Base-by-base conservation (phyloP, 2,888 invertebrate species). In the Dromius quadrimaculatus region DNA sequence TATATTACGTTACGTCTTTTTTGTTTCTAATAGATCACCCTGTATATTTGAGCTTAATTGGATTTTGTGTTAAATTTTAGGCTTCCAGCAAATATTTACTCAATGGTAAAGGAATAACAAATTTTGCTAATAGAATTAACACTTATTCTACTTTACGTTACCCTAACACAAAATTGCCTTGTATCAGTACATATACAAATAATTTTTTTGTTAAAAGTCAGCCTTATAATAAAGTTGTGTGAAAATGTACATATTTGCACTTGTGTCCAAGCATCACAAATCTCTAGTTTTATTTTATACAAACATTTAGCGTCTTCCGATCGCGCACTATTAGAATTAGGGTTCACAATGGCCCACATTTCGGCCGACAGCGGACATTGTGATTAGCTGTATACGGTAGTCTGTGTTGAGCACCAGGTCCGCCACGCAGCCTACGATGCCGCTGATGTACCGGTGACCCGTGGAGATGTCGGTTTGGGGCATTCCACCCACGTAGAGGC, bases 401-500 rank as follows among this genome's bases (percentile, higher is more conserved):
- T 89, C 88, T 23, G 86, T 84, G 73, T 87, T 88, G 45, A 90
- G 81, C 54, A 86, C 86, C 72, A 90, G 79, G 78, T 89, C 87
- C 34, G 87, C 86, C 71, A 90, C 84, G 80, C 90, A 90, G 62
- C 89, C 90, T 54, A 82, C 81, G 72, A 88, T 84, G 45, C 89
- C 89, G 72, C 81, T 81, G 65, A 80, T 81, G 79, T 87, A 88
- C 76, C 85, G 84, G 68, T 82, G 81, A 45, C 81, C 80, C 4
- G 82, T 80, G 45, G 76, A 77, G 19, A 79, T 74, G 5, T 78
- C 76, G 54, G 80, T 77, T 74, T 81, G 80, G 70, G 81, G 81
- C 78, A 81, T 81, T 23, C 82, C 83, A 17, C 97, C 97, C 77
- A 97, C 90, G 83, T 92, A 97, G 61, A 97, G 88, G 74, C 95